Conservation (phyloP, 1,140 invertebrate species). For the Laodelphax striatellus region DNA sequence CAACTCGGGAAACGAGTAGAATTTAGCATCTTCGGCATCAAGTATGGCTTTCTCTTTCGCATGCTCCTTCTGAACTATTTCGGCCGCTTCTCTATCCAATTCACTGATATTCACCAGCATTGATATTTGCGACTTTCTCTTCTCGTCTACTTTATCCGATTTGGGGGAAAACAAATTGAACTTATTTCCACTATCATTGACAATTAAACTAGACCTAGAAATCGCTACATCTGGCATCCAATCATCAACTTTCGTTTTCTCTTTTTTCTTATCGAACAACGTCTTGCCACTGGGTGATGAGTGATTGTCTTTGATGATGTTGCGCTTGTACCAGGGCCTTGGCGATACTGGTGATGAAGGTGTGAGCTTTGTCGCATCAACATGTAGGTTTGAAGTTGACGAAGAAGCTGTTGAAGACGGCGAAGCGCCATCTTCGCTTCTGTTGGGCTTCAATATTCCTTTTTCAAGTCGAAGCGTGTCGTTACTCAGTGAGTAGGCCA, state of each 20-base stretch:
- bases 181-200: conserved; percentile 26
- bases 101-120: conserved; percentile 69
- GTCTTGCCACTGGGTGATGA: conserved; percentile 4
- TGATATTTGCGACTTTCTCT: conserved; percentile 46
- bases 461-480: conserved; percentile 37
- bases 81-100: conserved; percentile 61
- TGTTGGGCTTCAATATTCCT: conserved; percentile 32
- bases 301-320: conserved; percentile 17
- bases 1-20: conserved; percentile 27
- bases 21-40: conserved; percentile 28
- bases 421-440: conserved; percentile 9
- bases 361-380: conserved; percentile 10
- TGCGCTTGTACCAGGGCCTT: conserved; percentile 53
- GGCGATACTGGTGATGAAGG: conserved; percentile 35
- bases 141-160: conserved; percentile 32
- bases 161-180: conserved; percentile 22
- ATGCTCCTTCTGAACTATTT: conserved; percentile 52
- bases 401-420: not conserved
- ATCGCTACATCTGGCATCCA: conserved; percentile 26
- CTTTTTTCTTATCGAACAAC: conserved; percentile 20
- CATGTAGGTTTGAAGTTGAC: not conserved
- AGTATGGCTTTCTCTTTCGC: conserved; percentile 29
- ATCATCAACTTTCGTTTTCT: conserved; percentile 19
- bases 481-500: conserved; percentile 26
- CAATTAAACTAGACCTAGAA: conserved; percentile 15